Evolutionary conservation across 2,113 vertebrate species (phyloP).

Genomic region (Jaculus jaculus): DNA sequence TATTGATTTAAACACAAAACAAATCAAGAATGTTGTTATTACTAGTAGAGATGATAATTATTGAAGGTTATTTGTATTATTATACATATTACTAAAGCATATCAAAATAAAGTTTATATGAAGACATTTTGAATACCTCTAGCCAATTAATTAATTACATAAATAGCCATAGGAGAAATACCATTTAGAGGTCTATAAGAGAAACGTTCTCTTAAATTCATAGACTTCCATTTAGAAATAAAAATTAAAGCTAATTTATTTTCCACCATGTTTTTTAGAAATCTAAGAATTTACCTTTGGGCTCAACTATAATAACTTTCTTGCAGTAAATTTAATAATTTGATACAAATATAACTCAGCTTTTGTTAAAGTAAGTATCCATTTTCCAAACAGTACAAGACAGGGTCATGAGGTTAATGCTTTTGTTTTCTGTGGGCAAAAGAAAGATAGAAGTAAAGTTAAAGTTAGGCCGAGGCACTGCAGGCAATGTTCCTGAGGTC

Average conservation of each 20-base stretch:
- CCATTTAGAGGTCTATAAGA: neutral
- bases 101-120: neutral
- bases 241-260: neutral
- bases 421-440: neutral
- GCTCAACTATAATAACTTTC: neutral
- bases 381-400: neutral
- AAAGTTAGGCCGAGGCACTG: neutral
- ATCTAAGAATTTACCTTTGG: neutral
- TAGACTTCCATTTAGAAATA: neutral
- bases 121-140: neutral
- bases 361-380: neutral
- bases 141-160: neutral
- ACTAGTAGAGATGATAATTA: neutral
- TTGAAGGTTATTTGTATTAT: neutral
- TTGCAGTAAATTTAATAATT: neutral
- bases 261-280: neutral
- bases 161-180: neutral
- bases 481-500: neutral
- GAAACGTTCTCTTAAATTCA: neutral
- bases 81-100: neutral
- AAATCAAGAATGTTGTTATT: neutral
- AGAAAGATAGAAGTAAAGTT: neutral
- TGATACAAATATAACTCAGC: neutral
- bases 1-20: conserved; percentile 6
- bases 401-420: neutral